Conservation (phyloP, 2,888 invertebrate species). For the Melanophora roralis region DNA sequence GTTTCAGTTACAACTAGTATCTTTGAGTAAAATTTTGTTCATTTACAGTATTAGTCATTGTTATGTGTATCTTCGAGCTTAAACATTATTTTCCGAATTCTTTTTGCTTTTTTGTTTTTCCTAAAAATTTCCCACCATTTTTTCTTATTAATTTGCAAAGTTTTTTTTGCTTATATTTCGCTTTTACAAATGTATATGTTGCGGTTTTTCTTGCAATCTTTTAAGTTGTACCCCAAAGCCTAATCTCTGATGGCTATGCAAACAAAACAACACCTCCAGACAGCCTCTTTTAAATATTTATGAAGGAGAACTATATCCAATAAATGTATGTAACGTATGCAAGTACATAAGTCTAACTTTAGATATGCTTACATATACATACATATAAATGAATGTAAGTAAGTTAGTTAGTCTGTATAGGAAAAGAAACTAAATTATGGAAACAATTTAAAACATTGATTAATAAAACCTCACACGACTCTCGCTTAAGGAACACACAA, state of each 20-base stretch:
- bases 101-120: constrained; percentile 4
- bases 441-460: constrained; percentile 68
- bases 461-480: constrained; percentile 74
- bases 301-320: constrained; percentile 7
- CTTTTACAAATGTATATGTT: constrained; percentile 9
- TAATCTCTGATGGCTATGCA: constrained; percentile 38
- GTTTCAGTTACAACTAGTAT: too few relatives aligned
- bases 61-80: background rate
- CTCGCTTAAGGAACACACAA: constrained; percentile 9
- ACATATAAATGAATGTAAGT: background rate
- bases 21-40: too few relatives aligned
- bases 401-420: too few relatives aligned
- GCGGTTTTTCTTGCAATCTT: background rate
- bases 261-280: constrained; percentile 59
- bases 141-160: background rate
- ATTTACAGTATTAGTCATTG: too few relatives aligned
- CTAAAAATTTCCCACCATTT: constrained; percentile 28
- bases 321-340: too few relatives aligned
- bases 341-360: too few relatives aligned
- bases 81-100: background rate
- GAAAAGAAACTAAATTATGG: constrained; percentile 58
- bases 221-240: background rate
- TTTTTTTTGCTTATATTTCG: background rate
- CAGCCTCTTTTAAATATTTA: constrained; percentile 51
- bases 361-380: background rate